phyloP scores from a whole-genome alignment of 2,888 invertebrate genomes.

The Netelia fuscicornis region DNA sequence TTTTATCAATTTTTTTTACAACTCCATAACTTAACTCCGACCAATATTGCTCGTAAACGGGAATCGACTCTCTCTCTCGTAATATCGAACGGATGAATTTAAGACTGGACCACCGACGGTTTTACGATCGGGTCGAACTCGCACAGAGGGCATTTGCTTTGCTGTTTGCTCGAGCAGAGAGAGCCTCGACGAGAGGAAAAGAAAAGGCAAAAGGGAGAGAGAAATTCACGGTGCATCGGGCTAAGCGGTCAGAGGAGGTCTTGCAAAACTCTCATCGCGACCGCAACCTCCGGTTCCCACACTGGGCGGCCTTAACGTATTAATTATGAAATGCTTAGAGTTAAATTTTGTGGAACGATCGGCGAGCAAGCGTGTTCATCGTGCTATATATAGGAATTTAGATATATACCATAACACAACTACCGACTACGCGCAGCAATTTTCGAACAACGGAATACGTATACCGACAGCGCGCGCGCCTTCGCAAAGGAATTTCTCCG shows the following conservation, averaged over 20 bases:
- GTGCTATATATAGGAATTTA: slow-evolving; percentile 20
- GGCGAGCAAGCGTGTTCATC: slow-evolving; percentile 62
- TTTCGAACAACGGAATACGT: slow-evolving; percentile 44
- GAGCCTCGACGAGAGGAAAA: neutral
- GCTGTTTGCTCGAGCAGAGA: slow-evolving; percentile 29
- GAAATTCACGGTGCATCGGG: slow-evolving; percentile 63
- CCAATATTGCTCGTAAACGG: slow-evolving; percentile 31
- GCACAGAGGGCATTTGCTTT: slow-evolving; percentile 25
- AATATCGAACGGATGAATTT: slow-evolving; percentile 33
- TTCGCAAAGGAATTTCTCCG: slow-evolving; percentile 58
- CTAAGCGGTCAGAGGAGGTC: slow-evolving; percentile 69
- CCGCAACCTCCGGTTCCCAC: slow-evolving; percentile 83
- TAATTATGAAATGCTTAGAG: slow-evolving; percentile 81
- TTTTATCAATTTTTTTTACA: neutral
- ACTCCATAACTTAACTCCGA: neutral
- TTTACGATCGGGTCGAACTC: slow-evolving; percentile 73
- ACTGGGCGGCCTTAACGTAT: slow-evolving; percentile 77
- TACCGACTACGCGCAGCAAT: slow-evolving; percentile 27
- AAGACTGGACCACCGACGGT: slow-evolving; percentile 66
- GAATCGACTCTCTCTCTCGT: slow-evolving; percentile 49
- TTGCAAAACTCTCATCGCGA: slow-evolving; percentile 67
- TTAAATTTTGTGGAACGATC: slow-evolving; percentile 82
- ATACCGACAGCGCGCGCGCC: slow-evolving; percentile 3
- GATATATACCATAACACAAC: neutral
- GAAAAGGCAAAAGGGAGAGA: neutral